Base-by-base conservation (phyloP, 92 coral and sea anemone species). In the Epizoanthus scotinus region DNA sequence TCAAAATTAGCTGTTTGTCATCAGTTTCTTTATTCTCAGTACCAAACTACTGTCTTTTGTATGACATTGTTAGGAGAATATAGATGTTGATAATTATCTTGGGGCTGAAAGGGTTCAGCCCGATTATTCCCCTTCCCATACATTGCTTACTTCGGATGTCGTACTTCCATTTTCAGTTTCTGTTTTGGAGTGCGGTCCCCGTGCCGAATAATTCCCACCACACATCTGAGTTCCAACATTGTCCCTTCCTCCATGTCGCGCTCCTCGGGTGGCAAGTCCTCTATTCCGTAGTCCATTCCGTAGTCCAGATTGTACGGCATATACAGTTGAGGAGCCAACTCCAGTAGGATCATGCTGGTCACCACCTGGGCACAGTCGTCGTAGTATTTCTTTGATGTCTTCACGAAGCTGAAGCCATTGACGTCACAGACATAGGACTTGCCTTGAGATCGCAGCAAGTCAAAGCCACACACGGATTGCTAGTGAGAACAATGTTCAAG, bases 401-500 rank as follows among this genome's bases (percentile, higher is more conserved):
- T 95, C 29, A 95, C 99, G 82, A 95, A 95, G 68, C 99, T 95
- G 71, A 95, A 95, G 36, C 99, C 99, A 78, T 95, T 95, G 70
- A 95, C 99, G 77, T 95, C 99, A 72, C 99, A 95, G 15, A 95
- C 99, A 42, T 90, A 95, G 0, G 99, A 95, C 88, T 90, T 90
- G 59, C 99, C 99, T 78, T 89, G 97, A 14, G 95, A 91, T 38
- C 99, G 90, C 38, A 95, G 85, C 59, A 95, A 83, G 64, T 95
- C 99, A 86, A 94, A 95, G n/a, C 98, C 98, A 84, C 98, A 95
- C 13, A 95, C 98, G 18, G 98, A 90, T 93, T 95, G 98, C 98
- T 94, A 70, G 20, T 74, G 63, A 36, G 56, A 68, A 27, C 29
- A 29, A n/a, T 44, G 15, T 4, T 2, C 4, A 70, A 20, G 34